Percentiles rank a stretch among this genome's conserved stretches.
Evolutionary conservation across 2,113 vertebrate genomes (phyloP).

Genomic region (Misgurnus anguillicaudatus): DNA sequence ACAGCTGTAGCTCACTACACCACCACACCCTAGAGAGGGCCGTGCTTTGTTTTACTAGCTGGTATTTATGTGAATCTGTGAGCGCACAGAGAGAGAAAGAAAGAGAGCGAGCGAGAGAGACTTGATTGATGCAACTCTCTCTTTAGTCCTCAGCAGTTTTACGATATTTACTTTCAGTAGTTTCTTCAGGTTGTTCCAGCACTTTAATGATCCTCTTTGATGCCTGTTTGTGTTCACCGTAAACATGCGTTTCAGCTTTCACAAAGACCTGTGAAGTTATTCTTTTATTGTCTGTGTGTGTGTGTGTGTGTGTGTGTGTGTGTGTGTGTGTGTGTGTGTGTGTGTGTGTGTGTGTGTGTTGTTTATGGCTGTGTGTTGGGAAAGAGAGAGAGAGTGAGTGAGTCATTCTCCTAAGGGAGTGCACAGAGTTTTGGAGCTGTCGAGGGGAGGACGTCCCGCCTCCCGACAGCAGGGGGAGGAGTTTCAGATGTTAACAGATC

Average conservation of each 20-base stretch:
- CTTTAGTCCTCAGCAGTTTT: neutral
- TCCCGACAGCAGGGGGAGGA: constrained; percentile 47
- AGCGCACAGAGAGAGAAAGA: constrained; percentile 12
- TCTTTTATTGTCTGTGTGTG: neutral
- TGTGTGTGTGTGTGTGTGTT: constrained; percentile 9
- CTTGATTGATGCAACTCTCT: neutral
- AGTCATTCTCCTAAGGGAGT: constrained; percentile 52
- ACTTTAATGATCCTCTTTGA: neutral
- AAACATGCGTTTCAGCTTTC: too few relatives aligned
- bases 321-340: neutral
- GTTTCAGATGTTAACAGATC: constrained; percentile 37
- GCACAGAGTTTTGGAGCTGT: constrained; percentile 39
- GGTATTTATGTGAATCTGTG: constrained; percentile 59
- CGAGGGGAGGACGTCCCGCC: constrained; percentile 14
- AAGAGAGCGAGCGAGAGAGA: neutral
- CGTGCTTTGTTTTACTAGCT: constrained; percentile 70
- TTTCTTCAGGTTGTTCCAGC: neutral
- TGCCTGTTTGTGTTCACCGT: neutral
- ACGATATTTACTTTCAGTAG: neutral
- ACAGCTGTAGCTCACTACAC: constrained; percentile 71
- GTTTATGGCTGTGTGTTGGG: constrained; percentile 40
- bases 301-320: neutral
- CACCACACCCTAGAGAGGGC: constrained; percentile 71
- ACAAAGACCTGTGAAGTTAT: too few relatives aligned
- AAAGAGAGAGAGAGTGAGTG: constrained; percentile 18